Percentiles rank a stretch among this genome's conserved stretches.
Evolutionary conservation across 2,797 vertebrate species (phyloP).

Genomic region (Diplodus puntazzo): DNA sequence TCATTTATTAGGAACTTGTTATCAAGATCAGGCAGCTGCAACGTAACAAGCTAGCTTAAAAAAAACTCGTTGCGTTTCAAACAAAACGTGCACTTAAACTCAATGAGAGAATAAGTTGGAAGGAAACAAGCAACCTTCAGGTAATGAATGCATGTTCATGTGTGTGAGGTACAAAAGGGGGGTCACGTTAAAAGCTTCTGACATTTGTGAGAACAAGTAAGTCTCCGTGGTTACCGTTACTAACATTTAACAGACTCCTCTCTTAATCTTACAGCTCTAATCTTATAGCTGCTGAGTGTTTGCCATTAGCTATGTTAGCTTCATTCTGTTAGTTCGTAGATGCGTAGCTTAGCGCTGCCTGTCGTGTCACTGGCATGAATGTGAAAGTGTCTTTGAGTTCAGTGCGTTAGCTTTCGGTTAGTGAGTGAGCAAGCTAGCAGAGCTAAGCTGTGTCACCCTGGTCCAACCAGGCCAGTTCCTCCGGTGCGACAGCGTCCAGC

Average conservation of each 20-base stretch:
- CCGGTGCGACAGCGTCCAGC: background rate
- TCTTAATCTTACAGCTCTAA: background rate
- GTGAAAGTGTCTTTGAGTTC: slow-evolving; percentile 19
- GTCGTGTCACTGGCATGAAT: slow-evolving; percentile 1
- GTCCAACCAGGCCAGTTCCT: slow-evolving; percentile 36
- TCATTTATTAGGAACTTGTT: slow-evolving; percentile 29
- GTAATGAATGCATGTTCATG: too few relatives aligned
- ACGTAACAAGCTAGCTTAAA: slow-evolving; percentile 9
- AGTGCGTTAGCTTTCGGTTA: slow-evolving; percentile 29
- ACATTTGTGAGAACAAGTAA: background rate
- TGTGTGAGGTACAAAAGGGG: background rate
- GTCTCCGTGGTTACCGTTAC: slow-evolving; percentile 1
- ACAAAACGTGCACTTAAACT: too few relatives aligned
- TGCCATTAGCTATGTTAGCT: background rate
- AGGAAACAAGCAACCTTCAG: fast-evolving
- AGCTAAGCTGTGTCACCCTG: slow-evolving; percentile 68
- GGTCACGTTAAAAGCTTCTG: background rate
- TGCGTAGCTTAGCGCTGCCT: background rate
- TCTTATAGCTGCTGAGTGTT: background rate
- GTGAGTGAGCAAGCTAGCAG: slow-evolving; percentile 15
- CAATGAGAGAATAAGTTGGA: background rate
- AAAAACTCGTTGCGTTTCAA: background rate
- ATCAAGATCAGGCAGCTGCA: slow-evolving; percentile 14
- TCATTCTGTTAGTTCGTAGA: background rate
- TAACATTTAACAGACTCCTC: background rate